phyloP scores from a whole-genome alignment of 2,113 vertebrate genomes.

The Noctilio leporinus region DNA sequence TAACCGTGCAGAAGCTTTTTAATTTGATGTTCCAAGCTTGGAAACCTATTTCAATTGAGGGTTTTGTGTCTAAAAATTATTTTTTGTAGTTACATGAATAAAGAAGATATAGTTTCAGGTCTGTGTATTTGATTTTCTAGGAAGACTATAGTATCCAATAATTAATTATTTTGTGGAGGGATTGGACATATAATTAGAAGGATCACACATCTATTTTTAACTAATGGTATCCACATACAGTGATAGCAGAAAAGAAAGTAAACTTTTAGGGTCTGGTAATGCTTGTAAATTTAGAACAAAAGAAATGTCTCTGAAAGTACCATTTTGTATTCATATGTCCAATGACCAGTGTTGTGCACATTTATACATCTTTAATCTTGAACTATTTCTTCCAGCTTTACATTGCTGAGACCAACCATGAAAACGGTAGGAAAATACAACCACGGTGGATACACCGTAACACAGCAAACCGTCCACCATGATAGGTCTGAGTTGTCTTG shows the following conservation, averaged over 20 bases:
- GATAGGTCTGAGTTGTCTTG: background rate
- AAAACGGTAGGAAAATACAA: background rate
- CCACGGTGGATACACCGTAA: fast-evolving
- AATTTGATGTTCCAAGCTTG: too few species aligned
- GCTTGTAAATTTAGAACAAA: background rate
- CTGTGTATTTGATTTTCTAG: background rate
- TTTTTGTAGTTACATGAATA: background rate
- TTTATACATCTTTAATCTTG: background rate
- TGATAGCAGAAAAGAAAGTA: background rate
- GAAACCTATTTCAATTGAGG: background rate
- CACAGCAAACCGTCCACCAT: background rate
- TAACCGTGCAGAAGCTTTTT: too few species aligned
- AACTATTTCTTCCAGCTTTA: background rate
- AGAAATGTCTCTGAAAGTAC: background rate
- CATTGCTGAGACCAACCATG: background rate
- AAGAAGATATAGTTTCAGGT: background rate
- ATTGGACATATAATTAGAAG: background rate
- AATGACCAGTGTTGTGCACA: background rate
- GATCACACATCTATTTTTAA: background rate
- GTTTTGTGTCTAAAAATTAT: background rate
- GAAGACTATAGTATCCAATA: background rate
- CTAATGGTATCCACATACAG: background rate
- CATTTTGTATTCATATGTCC: background rate
- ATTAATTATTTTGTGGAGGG: background rate
- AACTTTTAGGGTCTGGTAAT: background rate